Evolutionary conservation across 2,113 vertebrate genomes (phyloP).

Genomic region (Lutjanus erythropterus): DNA sequence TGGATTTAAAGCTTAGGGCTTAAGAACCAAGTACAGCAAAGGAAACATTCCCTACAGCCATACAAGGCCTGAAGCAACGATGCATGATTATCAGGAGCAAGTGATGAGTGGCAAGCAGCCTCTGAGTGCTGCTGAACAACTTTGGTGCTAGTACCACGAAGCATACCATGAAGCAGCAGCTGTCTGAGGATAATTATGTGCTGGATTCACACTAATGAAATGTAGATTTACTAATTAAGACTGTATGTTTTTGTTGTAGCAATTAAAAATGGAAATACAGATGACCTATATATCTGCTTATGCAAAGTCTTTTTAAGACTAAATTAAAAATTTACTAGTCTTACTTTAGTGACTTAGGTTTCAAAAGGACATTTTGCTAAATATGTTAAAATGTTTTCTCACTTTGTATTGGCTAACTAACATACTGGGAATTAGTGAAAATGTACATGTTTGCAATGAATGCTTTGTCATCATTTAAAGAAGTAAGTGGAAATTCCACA

Average conservation of each 20-base stretch:
- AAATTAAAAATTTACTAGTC: background rate
- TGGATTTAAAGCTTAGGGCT: constrained; percentile 74
- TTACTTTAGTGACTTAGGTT: background rate
- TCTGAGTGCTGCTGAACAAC: constrained; percentile 19
- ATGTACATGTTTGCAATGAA: background rate
- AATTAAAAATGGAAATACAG: constrained; percentile 7
- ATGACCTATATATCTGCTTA: background rate
- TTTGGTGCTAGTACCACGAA: constrained; percentile 5
- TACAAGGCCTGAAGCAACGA: constrained; percentile 67
- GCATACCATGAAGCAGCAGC: constrained; percentile 2
- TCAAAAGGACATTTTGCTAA: background rate
- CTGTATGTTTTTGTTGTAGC: background rate
- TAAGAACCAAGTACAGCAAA: constrained; percentile 51
- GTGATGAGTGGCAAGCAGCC: constrained; percentile 34
- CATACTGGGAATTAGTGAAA: background rate
- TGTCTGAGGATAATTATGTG: background rate
- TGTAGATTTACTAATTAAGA: background rate
- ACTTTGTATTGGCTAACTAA: background rate
- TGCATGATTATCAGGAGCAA: constrained; percentile 52
- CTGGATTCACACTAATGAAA: constrained; percentile 3
- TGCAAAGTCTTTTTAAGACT: background rate
- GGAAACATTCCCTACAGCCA: constrained; percentile 54
- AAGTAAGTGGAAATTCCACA: background rate
- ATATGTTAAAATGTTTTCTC: background rate
- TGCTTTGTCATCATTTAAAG: background rate